These are phyloP conservation scores for Acomys russatus DNA, from an alignment of 2,797 vertebrate genomes.

Conservation along the genomic window DNA sequence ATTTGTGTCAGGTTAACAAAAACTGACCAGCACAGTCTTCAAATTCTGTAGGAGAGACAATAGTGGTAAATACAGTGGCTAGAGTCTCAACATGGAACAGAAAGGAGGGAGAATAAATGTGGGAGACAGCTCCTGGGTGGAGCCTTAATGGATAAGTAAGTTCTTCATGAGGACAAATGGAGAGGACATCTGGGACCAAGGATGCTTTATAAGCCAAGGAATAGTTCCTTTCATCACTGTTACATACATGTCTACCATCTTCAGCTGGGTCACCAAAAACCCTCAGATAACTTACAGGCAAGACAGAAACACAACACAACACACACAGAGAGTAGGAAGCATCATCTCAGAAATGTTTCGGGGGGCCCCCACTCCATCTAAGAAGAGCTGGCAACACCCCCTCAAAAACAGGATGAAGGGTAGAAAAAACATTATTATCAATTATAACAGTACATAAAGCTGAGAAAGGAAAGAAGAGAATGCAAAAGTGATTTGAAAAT, in stretches of 20 bases:
- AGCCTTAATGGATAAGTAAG: neutral
- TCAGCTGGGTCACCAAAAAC: neutral
- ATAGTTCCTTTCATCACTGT: neutral
- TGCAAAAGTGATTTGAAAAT: neutral
- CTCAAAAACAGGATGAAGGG: neutral
- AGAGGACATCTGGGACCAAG: neutral
- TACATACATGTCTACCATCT: neutral
- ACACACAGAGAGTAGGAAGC: neutral
- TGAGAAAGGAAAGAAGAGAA: neutral
- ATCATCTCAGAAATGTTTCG: neutral
- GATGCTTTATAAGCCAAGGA: neutral
- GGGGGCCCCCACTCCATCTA: neutral
- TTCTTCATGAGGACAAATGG: neutral
- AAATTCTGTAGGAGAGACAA: neutral
- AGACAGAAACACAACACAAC: neutral
- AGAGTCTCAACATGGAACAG: too few relatives aligned
- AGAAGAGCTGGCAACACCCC: neutral
- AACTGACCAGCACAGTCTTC: neutral
- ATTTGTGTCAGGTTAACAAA: neutral
- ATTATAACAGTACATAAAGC: neutral
- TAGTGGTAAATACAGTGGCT: neutral
- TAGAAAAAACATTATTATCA: neutral
- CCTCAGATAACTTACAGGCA: neutral
- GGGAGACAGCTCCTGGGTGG: neutral
- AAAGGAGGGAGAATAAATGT: too few relatives aligned